Conservation (phyloP, 2,113 vertebrate genomes). For the Riparia riparia region DNA sequence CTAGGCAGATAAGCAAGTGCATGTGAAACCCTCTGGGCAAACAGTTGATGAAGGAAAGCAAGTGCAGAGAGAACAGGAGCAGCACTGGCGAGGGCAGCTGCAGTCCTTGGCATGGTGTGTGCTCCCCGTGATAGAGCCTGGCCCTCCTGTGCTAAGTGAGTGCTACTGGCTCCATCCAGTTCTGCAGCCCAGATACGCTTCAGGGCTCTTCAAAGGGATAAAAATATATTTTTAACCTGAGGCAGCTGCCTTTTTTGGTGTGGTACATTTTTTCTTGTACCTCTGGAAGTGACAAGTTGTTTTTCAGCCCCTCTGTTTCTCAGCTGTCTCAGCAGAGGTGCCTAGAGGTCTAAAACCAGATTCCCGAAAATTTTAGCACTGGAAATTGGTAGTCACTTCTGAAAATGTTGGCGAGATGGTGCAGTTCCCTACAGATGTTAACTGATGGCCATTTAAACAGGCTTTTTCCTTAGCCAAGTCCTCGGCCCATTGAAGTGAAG, state of each 20-base stretch:
- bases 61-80: not conserved
- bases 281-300: slow-evolving; percentile 19
- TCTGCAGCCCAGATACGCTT: not conserved
- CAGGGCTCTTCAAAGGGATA: slow-evolving; percentile 23
- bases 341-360: not conserved
- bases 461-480: slow-evolving; percentile 41
- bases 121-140: not conserved
- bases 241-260: not conserved
- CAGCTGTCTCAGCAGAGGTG: not conserved
- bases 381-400: not conserved
- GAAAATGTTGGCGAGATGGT: slow-evolving; percentile 17
- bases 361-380: not conserved
- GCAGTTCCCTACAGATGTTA: not conserved
- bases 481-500: not conserved
- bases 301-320: slow-evolving; percentile 29
- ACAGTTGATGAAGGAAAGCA: not conserved
- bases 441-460: slow-evolving; percentile 13
- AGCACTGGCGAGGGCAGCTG: not conserved
- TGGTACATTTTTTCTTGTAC: not conserved
- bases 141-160: not conserved
- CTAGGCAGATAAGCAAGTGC: not conserved
- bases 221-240: slow-evolving; percentile 48
- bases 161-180: not conserved
- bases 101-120: not conserved
- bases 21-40: not conserved